Evolutionary conservation across 2,113 vertebrate genomes (phyloP), one percentile per base, ranked within the genome.

Genomic region (Dicerorhinus sumatrensis): DNA sequence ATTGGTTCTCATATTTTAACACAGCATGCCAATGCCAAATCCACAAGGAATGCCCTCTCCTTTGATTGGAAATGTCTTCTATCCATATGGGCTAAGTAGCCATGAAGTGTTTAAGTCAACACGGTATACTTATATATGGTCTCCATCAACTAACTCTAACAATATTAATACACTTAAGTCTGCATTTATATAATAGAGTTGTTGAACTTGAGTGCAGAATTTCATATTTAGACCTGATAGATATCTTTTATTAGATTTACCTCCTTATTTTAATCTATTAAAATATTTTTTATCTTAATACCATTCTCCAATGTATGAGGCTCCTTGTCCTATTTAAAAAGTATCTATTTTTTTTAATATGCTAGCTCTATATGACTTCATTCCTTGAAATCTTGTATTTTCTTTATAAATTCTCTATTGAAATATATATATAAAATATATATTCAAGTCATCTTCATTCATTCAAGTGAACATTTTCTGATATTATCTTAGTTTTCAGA

Each of bases 91-190:
- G 8, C 11, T 91, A 73, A 77, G 20, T 39, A 96, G 25, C 6
- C 18, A 62, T 85, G 60, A 97, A 94, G 87, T 63, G n/a, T 72
- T 90, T 79, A 96, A 87, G 42, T 46, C 48, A 60, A 79, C n/a
- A 82, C 21, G 86, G 18, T 16, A 96, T 11, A 87, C 27, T 42
- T 60, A 76, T 11, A 77, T 86, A 33, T 73, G 36, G 46, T 36
- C n/a, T 58, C 21, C 23, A 54, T 83, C n/a, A 93, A 29, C 18
- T 86, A 79, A 58, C 20, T 76, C 21, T 83, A 91, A 80, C 4
- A 94, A 70, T 51, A 76, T 70, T 76, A 90, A 48, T n/a, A 87
- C 21, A 81, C 16, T 89, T 86, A 39, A 79, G 20, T 79, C 51
- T 79, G 48, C 20, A 75, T 69, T 92, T 77, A 75, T 29, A 58